Evolutionary conservation across 2,113 vertebrate genomes (phyloP), one percentile per base, ranked within the genome.

Genomic region (Bothrops jararaca): DNA sequence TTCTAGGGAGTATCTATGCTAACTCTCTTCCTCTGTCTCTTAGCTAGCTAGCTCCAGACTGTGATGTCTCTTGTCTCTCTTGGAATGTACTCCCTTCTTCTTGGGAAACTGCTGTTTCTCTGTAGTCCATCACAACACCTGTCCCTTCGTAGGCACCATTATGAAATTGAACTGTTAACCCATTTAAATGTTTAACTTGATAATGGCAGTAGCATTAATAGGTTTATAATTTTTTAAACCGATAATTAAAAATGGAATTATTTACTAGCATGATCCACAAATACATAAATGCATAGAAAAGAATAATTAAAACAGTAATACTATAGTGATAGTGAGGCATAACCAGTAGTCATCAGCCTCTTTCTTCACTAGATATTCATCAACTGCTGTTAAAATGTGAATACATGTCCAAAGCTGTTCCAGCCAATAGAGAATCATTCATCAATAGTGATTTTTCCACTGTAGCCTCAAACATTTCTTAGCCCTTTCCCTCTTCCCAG

Each of bases 391-490:
- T 89, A 91, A 92, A 95, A 92, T 86, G 80, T 24, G 29, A 26
- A 52, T 93, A 74, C 0, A 0, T 48, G 4, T 89, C 74, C 74
- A 74, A 96, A 94, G n/a, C 34, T 93, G 60, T 92, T 52, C 57
- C 23, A 94, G 90, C 20, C 91, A 34, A 90, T 53, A 92, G 1
- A 0, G 91, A 92, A 88, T 10, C 48, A 69, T 93, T 91, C 86
- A 93, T 86, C 45, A 92, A 48, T 5, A 24, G 86, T 60, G 89
- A 0, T 0, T 87, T 93, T 23, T 69, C 93, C 52, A 1, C 45
- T 58, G 58, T 20, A 74, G 93, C 74, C 7, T 95, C 42, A 39
- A 57, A 39, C 7, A 92, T 95, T 94, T 95, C 20, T 34, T 26
- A 93, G 91, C 50, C n/a, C n/a, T 80, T 22, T 22, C 18, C 34